Evolutionary conservation across 2,888 invertebrate genomes (phyloP).

Genomic region (Metellina segmentata): DNA sequence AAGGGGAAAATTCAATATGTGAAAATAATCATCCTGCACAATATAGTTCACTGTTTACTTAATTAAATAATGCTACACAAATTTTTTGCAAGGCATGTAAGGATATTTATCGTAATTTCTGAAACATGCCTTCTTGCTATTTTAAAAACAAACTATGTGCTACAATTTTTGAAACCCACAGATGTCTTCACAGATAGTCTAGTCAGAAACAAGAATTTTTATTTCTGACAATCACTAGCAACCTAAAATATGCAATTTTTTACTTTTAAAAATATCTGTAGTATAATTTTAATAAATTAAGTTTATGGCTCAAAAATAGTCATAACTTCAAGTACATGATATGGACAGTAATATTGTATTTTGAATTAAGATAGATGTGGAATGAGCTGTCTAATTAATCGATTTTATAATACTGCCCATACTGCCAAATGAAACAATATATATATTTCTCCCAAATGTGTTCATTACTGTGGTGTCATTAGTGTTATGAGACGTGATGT

Average conservation of each 20-base stretch:
- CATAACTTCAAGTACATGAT: neutral
- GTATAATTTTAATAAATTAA: neutral
- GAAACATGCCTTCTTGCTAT: no score
- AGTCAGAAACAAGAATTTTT: neutral
- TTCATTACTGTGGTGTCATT: conserved; percentile 18
- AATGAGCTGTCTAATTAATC: neutral
- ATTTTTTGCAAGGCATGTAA: no score
- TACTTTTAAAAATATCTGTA: neutral
- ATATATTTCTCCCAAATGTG: neutral
- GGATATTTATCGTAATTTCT: no score
- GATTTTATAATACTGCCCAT: conserved; percentile 23
- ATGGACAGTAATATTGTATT: neutral
- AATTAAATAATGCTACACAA: no score
- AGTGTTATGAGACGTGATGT: conserved; percentile 20
- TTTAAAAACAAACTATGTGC: no score
- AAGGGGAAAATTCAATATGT: no score
- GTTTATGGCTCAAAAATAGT: neutral
- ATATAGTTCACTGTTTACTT: no score
- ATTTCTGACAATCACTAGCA: neutral
- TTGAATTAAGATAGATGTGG: neutral
- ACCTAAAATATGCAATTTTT: neutral
- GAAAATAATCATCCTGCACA: no score
- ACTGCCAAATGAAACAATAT: conserved; percentile 27
- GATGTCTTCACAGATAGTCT: neutral
- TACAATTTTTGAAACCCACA: neutral